Conservation (phyloP, 2,888 invertebrate genomes). For the Thumatha senex region DNA sequence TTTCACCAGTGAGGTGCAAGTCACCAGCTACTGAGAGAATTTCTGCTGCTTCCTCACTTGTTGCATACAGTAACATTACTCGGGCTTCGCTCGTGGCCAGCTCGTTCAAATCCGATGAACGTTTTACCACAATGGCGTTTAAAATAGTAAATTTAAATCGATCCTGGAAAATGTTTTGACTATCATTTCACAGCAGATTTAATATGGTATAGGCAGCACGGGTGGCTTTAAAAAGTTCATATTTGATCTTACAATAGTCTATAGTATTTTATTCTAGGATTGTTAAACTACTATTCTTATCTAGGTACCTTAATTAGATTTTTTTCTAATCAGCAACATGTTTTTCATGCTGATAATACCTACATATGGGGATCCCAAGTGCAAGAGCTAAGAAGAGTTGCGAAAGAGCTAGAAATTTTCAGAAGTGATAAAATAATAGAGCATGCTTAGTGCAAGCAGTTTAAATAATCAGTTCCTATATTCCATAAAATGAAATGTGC, state of each 20-base stretch:
- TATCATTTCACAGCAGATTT: background rate
- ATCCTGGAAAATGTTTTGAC: constrained; percentile 51
- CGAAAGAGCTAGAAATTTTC: constrained; percentile 6
- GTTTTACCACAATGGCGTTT: constrained; percentile 92
- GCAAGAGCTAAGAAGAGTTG: constrained; percentile 11
- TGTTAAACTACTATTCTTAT: no score
- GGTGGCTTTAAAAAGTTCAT: no score
- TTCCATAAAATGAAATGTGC: no score
- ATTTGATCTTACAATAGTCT: no score
- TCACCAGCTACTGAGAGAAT: constrained; percentile 91
- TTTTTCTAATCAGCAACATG: background rate
- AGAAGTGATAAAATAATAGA: background rate
- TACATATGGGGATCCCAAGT: constrained; percentile 1
- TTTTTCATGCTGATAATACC: background rate
- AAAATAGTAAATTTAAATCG: constrained; percentile 90
- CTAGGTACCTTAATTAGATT: no score
- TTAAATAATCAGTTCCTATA: background rate
- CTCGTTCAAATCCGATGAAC: constrained; percentile 89
- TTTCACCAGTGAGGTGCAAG: constrained; percentile 92
- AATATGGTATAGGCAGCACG: background rate
- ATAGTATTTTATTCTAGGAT: no score
- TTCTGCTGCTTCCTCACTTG: constrained; percentile 92
- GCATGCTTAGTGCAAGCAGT: constrained; percentile 15
- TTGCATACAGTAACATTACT: constrained; percentile 96
- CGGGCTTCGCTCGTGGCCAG: constrained; percentile 95